These are phyloP conservation scores for Eupsittula cactorum DNA, from an alignment of 2,113 vertebrate genomes.

Conservation along the genomic window DNA sequence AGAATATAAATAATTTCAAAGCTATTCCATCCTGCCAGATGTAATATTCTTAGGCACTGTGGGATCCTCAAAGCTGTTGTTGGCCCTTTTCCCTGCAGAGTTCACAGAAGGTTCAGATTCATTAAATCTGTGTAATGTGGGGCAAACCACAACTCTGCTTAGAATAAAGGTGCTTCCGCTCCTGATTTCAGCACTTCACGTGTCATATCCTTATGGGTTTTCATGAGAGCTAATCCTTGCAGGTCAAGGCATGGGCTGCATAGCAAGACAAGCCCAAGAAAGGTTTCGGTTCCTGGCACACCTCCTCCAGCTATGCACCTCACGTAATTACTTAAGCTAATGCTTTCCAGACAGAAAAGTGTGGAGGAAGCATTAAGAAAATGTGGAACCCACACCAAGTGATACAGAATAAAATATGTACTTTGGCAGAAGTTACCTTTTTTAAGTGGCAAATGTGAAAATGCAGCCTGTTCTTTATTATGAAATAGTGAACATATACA, in stretches of 20 bases:
- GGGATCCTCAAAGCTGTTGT: neutral
- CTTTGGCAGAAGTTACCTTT: neutral
- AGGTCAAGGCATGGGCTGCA: rapidly evolving
- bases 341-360: neutral
- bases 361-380: neutral
- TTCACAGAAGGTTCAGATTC: neutral
- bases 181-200: neutral
- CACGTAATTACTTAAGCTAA: neutral
- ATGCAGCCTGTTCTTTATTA: neutral
- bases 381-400: neutral
- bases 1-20: neutral
- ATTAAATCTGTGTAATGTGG: neutral
- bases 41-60: neutral
- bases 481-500: neutral
- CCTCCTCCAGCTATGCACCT: neutral
- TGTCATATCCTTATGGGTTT: neutral
- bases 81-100: neutral
- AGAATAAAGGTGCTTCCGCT: neutral
- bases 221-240: neutral
- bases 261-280: neutral
- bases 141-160: neutral
- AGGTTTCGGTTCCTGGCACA: neutral
- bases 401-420: neutral
- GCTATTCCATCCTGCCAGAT: neutral
- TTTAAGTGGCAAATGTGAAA: neutral